A percentile compares a stretch with the other conserved stretches of the same genome.
Conservation (phyloP, 2,888 invertebrate genomes). For the Acanthosoma haemorrhoidale region DNA sequence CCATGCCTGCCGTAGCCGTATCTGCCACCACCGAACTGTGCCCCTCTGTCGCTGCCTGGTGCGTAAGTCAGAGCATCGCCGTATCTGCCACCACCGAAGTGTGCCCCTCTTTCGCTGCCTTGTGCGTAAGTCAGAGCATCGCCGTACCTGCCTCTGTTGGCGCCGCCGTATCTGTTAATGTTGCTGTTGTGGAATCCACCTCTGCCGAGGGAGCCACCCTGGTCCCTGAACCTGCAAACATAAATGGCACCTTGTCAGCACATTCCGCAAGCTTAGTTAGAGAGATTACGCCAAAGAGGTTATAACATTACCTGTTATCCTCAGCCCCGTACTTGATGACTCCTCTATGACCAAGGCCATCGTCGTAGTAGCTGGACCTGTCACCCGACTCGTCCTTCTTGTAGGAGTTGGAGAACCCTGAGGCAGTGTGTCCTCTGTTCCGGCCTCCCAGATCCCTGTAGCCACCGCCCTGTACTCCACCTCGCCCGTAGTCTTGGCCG, state of each 20-base stretch:
- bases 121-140: constrained; percentile 39
- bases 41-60: background rate
- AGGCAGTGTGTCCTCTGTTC: constrained; percentile 63
- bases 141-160: constrained; percentile 40
- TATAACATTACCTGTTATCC: constrained; percentile 39
- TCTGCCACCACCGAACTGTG: constrained; percentile 11
- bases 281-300: background rate
- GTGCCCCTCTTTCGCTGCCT: constrained; percentile 33
- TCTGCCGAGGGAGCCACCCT: constrained; percentile 41
- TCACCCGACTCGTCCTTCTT: constrained; percentile 66
- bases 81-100: constrained; percentile 17
- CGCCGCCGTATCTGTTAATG: constrained; percentile 40
- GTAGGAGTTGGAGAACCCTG: constrained; percentile 64
- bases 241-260: background rate
- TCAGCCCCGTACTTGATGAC: constrained; percentile 40
- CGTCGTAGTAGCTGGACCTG: constrained; percentile 64
- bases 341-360: constrained; percentile 50
- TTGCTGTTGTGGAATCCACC: constrained; percentile 42
- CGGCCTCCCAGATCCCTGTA: constrained; percentile 47
- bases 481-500: constrained; percentile 41
- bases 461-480: constrained; percentile 40
- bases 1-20: constrained; percentile 1
- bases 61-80: background rate
- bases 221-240: constrained; percentile 38
- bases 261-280: background rate